These are phyloP conservation scores for Tigriopus japonicus DNA, from an alignment of 1,140 invertebrate species.

Conservation along the genomic window DNA sequence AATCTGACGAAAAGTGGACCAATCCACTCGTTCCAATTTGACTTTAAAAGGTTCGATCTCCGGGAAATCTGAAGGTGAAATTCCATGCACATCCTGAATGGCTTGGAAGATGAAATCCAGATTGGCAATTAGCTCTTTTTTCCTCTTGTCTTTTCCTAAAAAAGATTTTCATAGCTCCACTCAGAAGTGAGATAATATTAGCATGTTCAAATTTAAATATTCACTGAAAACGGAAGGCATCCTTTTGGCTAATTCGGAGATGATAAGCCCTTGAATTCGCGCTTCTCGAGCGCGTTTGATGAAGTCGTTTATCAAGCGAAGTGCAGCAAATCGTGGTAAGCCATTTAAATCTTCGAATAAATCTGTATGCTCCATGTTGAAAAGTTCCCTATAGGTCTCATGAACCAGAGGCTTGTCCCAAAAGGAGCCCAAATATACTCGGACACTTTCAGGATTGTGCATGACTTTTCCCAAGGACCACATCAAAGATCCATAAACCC, in stretches of 20 bases:
- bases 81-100: constrained; percentile 29
- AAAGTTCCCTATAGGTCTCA: constrained; percentile 36
- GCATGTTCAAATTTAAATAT: no score
- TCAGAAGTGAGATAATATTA: neutral
- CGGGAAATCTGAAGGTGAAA: constrained; percentile 39
- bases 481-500: constrained; percentile 56
- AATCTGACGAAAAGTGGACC: constrained; percentile 29
- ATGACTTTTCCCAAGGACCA: constrained; percentile 41
- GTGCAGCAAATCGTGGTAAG: constrained; percentile 35
- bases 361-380: constrained; percentile 38
- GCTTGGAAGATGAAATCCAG: constrained; percentile 28
- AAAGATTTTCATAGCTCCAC: neutral
- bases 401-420: constrained; percentile 39
- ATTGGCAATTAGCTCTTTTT: constrained; percentile 38
- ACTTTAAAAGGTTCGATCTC: constrained; percentile 36
- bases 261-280: constrained; percentile 36
- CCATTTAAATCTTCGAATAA: constrained; percentile 36
- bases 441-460: constrained; percentile 39
- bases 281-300: constrained; percentile 40
- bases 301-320: constrained; percentile 39
- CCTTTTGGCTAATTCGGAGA: constrained; percentile 23
- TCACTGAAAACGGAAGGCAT: constrained; percentile 33
- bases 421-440: constrained; percentile 42
- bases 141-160: constrained; percentile 40
- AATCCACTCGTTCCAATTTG: constrained; percentile 15